Conservation (phyloP, 2,113 vertebrate species). For the Xiphophorus hellerii region DNA sequence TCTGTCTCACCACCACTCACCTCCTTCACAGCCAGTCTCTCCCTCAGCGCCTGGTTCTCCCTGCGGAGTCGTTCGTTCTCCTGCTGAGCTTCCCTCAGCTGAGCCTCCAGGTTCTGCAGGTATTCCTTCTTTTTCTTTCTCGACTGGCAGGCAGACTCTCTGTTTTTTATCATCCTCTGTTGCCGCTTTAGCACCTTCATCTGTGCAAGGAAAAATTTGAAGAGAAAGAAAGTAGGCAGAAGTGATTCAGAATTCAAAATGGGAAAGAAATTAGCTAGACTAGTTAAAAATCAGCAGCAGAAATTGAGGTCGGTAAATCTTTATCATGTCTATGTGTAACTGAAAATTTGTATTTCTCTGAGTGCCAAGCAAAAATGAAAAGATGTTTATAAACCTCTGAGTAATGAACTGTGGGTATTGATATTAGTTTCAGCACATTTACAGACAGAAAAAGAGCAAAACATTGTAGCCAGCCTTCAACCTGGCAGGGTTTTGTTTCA, state of each 20-base stretch:
- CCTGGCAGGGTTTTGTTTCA: neutral
- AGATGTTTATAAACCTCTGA: neutral
- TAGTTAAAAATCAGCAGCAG: neutral
- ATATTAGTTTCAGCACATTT: neutral
- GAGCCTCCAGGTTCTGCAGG: conserved; percentile 87
- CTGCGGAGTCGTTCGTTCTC: conserved; percentile 86
- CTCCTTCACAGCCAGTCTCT: conserved; percentile 82
- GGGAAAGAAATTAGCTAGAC: neutral
- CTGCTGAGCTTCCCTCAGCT: conserved; percentile 84
- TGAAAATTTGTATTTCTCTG: neutral
- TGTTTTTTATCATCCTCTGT: conserved; percentile 95
- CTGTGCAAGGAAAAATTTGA: conserved; percentile 54
- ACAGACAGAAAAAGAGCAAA: neutral
- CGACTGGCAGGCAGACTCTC: conserved; percentile 91
- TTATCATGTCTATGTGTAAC: neutral
- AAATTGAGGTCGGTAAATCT: neutral
- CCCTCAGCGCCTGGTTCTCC: conserved; percentile 87
- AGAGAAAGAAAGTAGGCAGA: neutral
- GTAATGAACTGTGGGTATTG: neutral
- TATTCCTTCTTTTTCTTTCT: conserved; percentile 94
- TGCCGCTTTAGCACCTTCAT: conserved; percentile 91
- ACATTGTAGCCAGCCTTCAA: neutral
- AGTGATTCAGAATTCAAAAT: neutral
- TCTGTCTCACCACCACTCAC: conserved; percentile 25
- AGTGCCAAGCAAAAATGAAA: neutral